These are phyloP conservation scores for Parochlus steinenii DNA, from an alignment of 2,888 invertebrate genomes.

Conservation along the genomic window DNA sequence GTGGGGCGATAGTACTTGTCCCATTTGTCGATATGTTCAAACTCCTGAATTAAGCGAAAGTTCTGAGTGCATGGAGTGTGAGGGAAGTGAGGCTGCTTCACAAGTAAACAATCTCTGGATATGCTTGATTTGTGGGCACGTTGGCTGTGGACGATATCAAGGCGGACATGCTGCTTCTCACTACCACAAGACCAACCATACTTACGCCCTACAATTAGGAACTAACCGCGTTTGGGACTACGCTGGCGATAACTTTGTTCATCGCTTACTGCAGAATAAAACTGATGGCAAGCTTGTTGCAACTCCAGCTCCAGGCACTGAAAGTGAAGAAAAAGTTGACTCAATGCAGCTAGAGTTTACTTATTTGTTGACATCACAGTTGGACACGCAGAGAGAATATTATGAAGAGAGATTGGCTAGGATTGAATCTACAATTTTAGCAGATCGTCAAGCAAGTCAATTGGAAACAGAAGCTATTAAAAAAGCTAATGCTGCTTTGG, in stretches of 20 bases:
- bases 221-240: slow-evolving; percentile 99
- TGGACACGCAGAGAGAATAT: slow-evolving; percentile 83
- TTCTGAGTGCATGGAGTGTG: slow-evolving; percentile 42
- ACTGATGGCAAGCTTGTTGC: slow-evolving; percentile 91
- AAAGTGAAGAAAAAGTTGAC: slow-evolving; percentile 69
- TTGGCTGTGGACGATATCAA: slow-evolving; percentile 89
- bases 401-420: slow-evolving; percentile 67
- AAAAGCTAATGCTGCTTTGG: slow-evolving; percentile 30
- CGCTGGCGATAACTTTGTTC: slow-evolving; percentile 82
- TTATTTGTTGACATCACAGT: slow-evolving; percentile 83
- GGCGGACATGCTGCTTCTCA: slow-evolving; percentile 91
- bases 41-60: slow-evolving; percentile 38
- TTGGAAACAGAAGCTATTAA: slow-evolving; percentile 34
- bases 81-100: slow-evolving; percentile 51
- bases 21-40: slow-evolving; percentile 74
- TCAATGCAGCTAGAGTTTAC: slow-evolving; percentile 93
- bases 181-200: slow-evolving; percentile 88
- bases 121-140: slow-evolving; percentile 94
- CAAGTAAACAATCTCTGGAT: too few species aligned
- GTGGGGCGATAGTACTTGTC: slow-evolving; percentile 96
- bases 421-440: slow-evolving; percentile 30
- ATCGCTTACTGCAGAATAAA: slow-evolving; percentile 89
- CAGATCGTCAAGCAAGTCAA: slow-evolving; percentile 39
- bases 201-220: slow-evolving; percentile 91
- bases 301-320: slow-evolving; percentile 43